Evolutionary conservation across 2,113 vertebrate genomes (phyloP), one percentile per base, ranked within the genome.

Genomic region (Enhydra lutris): DNA sequence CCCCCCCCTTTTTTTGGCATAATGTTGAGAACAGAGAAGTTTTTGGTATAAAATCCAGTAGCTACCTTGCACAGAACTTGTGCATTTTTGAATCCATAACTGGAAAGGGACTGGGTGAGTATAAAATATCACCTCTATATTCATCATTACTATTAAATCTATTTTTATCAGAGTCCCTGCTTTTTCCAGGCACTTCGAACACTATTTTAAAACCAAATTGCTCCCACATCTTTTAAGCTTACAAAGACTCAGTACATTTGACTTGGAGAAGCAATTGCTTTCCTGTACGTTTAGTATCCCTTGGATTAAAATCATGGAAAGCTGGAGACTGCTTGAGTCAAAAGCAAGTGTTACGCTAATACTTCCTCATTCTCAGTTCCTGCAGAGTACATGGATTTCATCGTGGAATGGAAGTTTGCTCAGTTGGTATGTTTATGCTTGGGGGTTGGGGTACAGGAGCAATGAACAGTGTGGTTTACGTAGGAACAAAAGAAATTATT

Each of bases 181-280:
- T 85, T 96, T 96, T 96, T 91, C 90, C 31, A 80, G 80, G 76
- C 34, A 73, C 39, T 73, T 89, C 93, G 39, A 36, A 85, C 42
- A 90, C 85, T 94, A 83, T 91, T 97, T 97, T 74, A 89, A 97
- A 91, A 79, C 69, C 96, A 94, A 98, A 97, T 80, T 96, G 69
- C 50, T 52, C 50, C 15, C 29, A 83, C 10, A 76, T 86, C 67
- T 97, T 96, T 92, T 81, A 63, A 50, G 39, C 83, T 91, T 57
- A 91, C 59, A 89, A 79, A 79, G 84, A 95, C 14, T 87, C 12
- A 11, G 92, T 73, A 76, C 76, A 92, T 95, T 21, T 0, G 61
- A 65, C 7, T 34, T 47, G 57, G 18, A 59, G 69, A 95, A 96
- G 69, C 39, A 36, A 78, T 31, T 91, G 69, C 63, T 95, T 86